phyloP scores from a whole-genome alignment of 2,113 vertebrate genomes.

The Lamprologus callipterus region DNA sequence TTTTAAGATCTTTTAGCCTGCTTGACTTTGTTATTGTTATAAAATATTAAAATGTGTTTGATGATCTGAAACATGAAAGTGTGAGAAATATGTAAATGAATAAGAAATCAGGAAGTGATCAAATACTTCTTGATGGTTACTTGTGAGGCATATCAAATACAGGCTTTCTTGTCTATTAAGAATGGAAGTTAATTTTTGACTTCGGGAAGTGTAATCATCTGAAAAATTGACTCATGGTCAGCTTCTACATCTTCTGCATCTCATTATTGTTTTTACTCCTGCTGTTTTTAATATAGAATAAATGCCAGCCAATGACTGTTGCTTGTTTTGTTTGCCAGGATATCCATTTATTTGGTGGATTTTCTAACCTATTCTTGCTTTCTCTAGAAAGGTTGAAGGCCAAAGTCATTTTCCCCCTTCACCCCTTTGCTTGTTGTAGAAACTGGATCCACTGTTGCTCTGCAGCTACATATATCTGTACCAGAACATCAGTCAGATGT shows the following conservation, averaged over 20 bases:
- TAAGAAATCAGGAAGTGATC: background rate
- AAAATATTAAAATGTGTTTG: background rate
- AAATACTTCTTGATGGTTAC: background rate
- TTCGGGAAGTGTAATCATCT: background rate
- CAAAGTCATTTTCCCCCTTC: background rate
- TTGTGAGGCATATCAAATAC: background rate
- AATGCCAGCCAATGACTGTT: background rate
- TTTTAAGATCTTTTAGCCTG: background rate
- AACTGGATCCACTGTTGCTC: background rate
- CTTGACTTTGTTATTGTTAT: background rate
- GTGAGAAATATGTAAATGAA: background rate
- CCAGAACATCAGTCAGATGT: background rate
- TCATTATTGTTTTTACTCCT: background rate
- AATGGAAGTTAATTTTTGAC: background rate
- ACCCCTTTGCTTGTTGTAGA: background rate
- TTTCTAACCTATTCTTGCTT: background rate
- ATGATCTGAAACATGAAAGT: accelerated
- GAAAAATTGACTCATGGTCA: background rate
- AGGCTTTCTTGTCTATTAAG: background rate
- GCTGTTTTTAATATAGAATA: background rate
- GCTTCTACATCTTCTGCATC: background rate
- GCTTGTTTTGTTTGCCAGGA: background rate
- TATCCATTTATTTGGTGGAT: accelerated
- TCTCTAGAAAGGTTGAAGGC: background rate
- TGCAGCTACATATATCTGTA: background rate